These are phyloP conservation scores for Microplitis manilae DNA, from an alignment of 2,888 invertebrate species.

Conservation along the genomic window DNA sequence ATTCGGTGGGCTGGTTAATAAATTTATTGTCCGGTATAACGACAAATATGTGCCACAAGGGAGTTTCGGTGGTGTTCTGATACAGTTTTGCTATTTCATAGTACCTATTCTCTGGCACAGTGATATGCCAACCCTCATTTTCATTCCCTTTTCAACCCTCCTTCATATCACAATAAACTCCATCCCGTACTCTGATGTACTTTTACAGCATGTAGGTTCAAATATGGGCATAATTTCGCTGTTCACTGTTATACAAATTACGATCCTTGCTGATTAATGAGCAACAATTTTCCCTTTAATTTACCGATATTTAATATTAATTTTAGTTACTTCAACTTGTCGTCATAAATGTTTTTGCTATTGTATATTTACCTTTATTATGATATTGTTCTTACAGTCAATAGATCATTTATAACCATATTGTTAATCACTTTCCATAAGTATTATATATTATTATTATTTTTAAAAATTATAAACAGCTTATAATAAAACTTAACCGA, in stretches of 20 bases:
- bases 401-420: too few species aligned
- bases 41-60: slow-evolving; percentile 50
- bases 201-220: not conserved
- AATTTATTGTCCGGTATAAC: slow-evolving; percentile 52
- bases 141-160: not conserved
- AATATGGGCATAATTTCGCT: not conserved
- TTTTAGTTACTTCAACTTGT: too few species aligned
- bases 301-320: too few species aligned
- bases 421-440: too few species aligned
- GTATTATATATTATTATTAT: too few species aligned
- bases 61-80: slow-evolving; percentile 53
- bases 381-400: too few species aligned
- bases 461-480: too few species aligned
- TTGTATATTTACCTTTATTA: too few species aligned
- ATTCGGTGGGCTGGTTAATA: slow-evolving; percentile 42
- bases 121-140: slow-evolving; percentile 11
- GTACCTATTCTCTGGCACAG: slow-evolving; percentile 35
- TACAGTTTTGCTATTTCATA: slow-evolving; percentile 59
- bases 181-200: not conserved
- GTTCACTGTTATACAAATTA: too few species aligned
- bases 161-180: not conserved
- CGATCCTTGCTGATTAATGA: not conserved
- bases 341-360: too few species aligned
- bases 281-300: not conserved
- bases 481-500: too few species aligned